Evolutionary conservation across 2,888 invertebrate genomes (phyloP).

Genomic region (Drosophila anomelani): DNA sequence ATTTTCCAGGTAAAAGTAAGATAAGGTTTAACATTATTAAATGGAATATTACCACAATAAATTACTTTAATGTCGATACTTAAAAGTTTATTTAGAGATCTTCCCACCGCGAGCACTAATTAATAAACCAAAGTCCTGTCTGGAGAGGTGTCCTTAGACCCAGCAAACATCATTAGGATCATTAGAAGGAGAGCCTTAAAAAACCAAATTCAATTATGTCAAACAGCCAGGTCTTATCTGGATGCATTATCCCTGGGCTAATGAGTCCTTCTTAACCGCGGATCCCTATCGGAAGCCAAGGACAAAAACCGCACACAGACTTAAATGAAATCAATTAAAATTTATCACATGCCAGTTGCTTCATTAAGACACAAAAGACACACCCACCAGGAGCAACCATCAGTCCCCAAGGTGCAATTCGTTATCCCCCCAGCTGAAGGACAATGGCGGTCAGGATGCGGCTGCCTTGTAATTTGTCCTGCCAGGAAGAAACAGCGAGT

Average conservation of each 20-base stretch:
- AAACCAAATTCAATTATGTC: conserved; percentile 73
- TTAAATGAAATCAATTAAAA: conserved; percentile 77
- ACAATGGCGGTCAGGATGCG: conserved; percentile 80
- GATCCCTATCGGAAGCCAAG: conserved; percentile 57
- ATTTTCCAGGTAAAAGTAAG: background rate
- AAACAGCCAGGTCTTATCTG: conserved; percentile 65
- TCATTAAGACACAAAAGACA: conserved; percentile 62
- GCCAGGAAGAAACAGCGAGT: conserved; percentile 28
- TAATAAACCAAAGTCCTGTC: conserved; percentile 3
- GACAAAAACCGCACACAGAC: conserved; percentile 38
- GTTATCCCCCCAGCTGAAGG: conserved; percentile 68
- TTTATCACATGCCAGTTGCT: conserved; percentile 66
- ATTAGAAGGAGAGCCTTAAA: conserved; percentile 17
- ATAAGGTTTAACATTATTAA: background rate
- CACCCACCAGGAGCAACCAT: conserved; percentile 2
- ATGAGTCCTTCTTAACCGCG: conserved; percentile 56
- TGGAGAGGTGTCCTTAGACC: background rate
- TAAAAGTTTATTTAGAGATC: background rate
- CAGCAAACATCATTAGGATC: conserved; percentile 43
- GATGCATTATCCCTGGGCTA: conserved; percentile 71
- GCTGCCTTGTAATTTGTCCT: conserved; percentile 76
- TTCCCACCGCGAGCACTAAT: background rate
- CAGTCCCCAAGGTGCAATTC: conserved; percentile 77
- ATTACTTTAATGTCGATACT: conserved; percentile 1
- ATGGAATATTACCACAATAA: conserved; percentile 1